Conservation (phyloP, 2,797 vertebrate species). For the Moxostoma hubbsi region DNA sequence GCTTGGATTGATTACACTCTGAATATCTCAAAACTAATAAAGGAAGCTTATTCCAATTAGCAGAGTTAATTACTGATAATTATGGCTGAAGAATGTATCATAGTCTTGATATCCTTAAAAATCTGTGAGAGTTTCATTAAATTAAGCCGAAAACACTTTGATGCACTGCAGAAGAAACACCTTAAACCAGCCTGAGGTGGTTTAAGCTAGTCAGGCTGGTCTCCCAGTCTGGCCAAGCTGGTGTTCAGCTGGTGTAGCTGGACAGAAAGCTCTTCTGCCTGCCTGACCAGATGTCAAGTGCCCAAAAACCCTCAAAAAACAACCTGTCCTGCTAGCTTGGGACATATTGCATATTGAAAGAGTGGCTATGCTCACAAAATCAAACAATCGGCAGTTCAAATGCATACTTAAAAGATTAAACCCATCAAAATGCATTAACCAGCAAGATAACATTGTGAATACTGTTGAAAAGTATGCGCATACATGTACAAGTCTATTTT, state of each 20-base stretch:
- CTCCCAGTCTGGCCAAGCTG: too few relatives aligned
- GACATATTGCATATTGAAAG: too few relatives aligned
- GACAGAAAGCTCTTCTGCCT: neutral
- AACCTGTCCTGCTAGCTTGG: too few relatives aligned
- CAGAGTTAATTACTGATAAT: constrained; percentile 22
- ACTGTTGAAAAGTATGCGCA: neutral
- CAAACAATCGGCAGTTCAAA: constrained; percentile 9
- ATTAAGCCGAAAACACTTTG: neutral
- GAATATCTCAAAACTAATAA: constrained; percentile 37
- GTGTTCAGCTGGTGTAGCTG: neutral
- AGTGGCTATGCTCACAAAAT: neutral
- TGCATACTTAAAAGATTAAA: neutral
- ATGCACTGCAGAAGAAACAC: neutral
- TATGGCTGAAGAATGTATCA: constrained; percentile 33
- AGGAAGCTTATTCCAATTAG: constrained; percentile 48
- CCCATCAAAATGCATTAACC: constrained; percentile 14
- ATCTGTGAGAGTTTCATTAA: neutral
- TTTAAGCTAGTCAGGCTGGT: too few relatives aligned
- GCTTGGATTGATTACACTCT: constrained; percentile 46
- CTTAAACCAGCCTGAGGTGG: too few relatives aligned
- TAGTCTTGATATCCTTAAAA: constrained; percentile 1
- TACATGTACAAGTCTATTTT: constrained; percentile 21
- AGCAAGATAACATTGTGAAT: constrained; percentile 9
- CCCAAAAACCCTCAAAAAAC: too few relatives aligned
- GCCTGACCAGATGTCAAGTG: too few relatives aligned